Evolutionary conservation across 2,888 invertebrate genomes (phyloP), one percentile per base, ranked within the genome.

Genomic region (Chrysina gloriosa): DNA sequence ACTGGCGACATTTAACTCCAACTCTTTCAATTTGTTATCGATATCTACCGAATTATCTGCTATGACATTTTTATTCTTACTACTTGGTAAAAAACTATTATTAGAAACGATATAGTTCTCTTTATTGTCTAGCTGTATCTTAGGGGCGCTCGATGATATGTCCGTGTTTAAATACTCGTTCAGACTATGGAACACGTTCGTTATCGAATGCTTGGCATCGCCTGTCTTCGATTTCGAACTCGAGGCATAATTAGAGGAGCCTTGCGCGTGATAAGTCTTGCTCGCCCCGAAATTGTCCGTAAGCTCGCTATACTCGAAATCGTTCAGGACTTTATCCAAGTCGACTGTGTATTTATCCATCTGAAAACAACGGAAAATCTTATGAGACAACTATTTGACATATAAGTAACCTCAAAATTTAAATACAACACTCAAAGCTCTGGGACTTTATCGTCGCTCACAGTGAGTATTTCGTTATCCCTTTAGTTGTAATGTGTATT

Each of bases 301-400:
- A 31, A 83, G 79, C 85, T 93, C 92, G 77, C 89, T 89, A 75
- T 91, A 88, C 82, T 94, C 94, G 79, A 94, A 91, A 80, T 93
- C 93, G 82, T 94, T 93, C 68, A 94, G 85, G 71, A 94, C 92
- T 84, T 92, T 92, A 81, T 94, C 93, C 78, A 94, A 86, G 84
- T 94, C 94, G 70, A 94, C 89, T 45, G 84, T 79, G 73, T 82
- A 84, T 74, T 84, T 84, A 74, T 84, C 84, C 84, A 84, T 84
- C 78, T 81, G 71, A 65, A 79, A 72, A 52, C 21, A 65, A 52
- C n/a, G 11, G 25, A 48, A 29, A 23, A 27, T 36, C 11, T 34
- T 21, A 29, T 39, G 25, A 19, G 65, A 63, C 63, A 63, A 36
- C n/a, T 25, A 61, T 68, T 68, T 68, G 68, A 68, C 68, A 68